Conservation (phyloP, 2,113 vertebrate species). For the Chauna torquata region DNA sequence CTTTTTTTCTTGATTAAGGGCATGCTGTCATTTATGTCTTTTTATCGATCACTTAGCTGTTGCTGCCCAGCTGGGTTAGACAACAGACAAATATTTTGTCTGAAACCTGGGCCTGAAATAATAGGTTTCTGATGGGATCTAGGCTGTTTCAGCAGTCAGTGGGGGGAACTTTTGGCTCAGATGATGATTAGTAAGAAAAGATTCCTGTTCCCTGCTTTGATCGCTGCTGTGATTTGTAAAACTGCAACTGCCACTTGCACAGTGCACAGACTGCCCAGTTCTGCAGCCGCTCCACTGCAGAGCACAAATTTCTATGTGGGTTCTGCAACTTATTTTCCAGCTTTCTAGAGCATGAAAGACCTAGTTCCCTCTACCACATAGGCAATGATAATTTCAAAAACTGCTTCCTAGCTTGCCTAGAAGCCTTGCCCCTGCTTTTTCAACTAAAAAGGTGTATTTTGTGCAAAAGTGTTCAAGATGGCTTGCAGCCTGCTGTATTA, state of each 20-base stretch:
- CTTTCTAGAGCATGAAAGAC: not conserved
- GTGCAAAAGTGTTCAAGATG: not conserved
- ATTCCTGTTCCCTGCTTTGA: not conserved
- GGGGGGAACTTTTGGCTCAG: not conserved
- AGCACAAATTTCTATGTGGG: not conserved
- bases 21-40: not conserved
- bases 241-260: not conserved
- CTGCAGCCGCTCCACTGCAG: not conserved
- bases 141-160: not conserved
- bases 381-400: not conserved
- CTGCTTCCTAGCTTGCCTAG: not conserved
- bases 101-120: not conserved
- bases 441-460: accelerated
- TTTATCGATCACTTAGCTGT: not conserved
- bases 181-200: not conserved
- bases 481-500: accelerated
- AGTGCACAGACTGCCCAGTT: accelerated
- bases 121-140: too few relatives aligned
- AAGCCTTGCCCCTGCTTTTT: not conserved
- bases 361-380: accelerated
- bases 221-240: not conserved
- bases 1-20: not conserved
- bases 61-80: not conserved
- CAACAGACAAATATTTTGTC: not conserved
- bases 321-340: not conserved